Evolutionary conservation across 2,113 vertebrate genomes (phyloP).

Genomic region (Acanthochromis polyacanthus): DNA sequence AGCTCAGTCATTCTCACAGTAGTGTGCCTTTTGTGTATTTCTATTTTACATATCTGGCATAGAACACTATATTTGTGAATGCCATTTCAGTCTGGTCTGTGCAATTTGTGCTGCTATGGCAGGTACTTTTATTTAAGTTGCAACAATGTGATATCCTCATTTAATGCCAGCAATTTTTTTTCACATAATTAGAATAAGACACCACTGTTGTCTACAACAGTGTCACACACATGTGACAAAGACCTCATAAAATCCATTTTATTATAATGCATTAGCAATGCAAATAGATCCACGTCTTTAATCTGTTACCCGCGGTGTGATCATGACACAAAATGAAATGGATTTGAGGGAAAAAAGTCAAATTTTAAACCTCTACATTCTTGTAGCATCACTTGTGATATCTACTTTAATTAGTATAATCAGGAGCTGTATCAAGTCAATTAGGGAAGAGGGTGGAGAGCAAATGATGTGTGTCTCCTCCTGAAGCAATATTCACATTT

Average conservation of each 20-base stretch:
- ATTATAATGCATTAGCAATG: conserved; percentile 27
- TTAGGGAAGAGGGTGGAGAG: background rate
- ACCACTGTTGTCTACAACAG: background rate
- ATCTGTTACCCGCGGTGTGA: conserved; percentile 8
- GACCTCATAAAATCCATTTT: background rate
- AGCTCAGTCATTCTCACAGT: background rate
- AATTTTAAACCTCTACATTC: conserved; percentile 28
- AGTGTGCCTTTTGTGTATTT: background rate
- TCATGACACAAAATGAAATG: conserved; percentile 1
- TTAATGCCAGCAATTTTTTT: background rate
- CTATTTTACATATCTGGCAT: no score
- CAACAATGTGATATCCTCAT: background rate
- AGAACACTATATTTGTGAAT: no score
- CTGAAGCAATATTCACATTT: conserved; percentile 8
- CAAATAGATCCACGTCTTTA: conserved; percentile 17
- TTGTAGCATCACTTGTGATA: conserved; percentile 28
- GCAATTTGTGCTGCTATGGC: no score
- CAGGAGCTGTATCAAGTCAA: conserved; percentile 20
- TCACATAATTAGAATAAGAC: background rate
- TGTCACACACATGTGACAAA: background rate
- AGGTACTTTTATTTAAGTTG: background rate
- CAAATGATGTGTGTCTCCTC: background rate
- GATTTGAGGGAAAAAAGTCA: background rate
- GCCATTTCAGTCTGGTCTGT: no score
- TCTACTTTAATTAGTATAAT: conserved; percentile 47